phyloP scores from a whole-genome alignment of 1,140 invertebrate species.

The Pseudomyrmex flavicornis region DNA sequence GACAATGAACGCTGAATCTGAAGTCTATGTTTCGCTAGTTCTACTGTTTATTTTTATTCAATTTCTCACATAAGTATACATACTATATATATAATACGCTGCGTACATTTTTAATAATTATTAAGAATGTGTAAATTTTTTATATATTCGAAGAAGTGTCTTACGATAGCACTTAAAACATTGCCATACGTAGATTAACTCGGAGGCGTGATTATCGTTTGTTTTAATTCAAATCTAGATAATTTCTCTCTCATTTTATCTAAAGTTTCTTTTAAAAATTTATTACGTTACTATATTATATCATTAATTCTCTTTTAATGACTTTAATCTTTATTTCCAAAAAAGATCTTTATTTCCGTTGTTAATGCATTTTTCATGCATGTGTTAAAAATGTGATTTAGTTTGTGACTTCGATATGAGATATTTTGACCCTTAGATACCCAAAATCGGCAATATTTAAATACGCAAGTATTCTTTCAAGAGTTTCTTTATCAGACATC shows the following conservation, averaged over 20 bases:
- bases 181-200: conserved; percentile 49
- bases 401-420: conserved; percentile 35
- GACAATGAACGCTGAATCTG: conserved; percentile 39
- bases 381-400: conserved; percentile 52
- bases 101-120: conserved; percentile 51
- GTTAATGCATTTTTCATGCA: not conserved
- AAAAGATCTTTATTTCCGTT: not conserved
- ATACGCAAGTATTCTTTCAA: not conserved
- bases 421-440: conserved; percentile 4
- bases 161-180: conserved; percentile 53
- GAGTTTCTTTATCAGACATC: too few species aligned
- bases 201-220: conserved; percentile 27
- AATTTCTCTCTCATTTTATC: conserved; percentile 20
- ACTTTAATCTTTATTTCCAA: conserved; percentile 46
- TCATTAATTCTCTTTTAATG: conserved; percentile 25
- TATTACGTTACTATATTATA: conserved; percentile 30
- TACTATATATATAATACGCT: conserved; percentile 24
- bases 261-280: conserved; percentile 23
- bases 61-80: conserved; percentile 34
- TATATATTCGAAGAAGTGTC: conserved; percentile 57
- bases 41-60: conserved; percentile 45
- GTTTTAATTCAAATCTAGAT: conserved; percentile 33
- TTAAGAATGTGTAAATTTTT: conserved; percentile 37
- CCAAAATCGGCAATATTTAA: too few species aligned
- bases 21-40: conserved; percentile 29